A percentile compares a stretch with the other conserved stretches of the same genome.
Evolutionary conservation across 2,113 vertebrate species (phyloP).

Genomic region (Nycticebus coucang): DNA sequence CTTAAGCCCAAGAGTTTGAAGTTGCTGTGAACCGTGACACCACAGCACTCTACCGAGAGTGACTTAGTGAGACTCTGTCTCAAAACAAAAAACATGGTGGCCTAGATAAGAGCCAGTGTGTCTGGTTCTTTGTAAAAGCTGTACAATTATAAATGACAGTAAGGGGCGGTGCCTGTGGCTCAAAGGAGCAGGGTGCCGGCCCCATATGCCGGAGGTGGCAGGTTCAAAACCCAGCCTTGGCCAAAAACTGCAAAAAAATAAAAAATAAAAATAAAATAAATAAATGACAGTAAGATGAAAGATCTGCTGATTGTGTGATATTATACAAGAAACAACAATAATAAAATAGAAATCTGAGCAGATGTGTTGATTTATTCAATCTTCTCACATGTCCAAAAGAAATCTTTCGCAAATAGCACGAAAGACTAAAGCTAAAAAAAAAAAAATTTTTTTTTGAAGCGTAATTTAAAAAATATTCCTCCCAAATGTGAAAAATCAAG

Average conservation of each 20-base stretch:
- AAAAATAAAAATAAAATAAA: too few species aligned
- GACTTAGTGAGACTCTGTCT: too few species aligned
- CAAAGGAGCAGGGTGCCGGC: too few species aligned
- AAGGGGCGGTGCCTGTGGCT: too few species aligned
- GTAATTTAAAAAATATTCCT: background rate
- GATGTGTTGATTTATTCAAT: background rate
- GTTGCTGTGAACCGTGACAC: too few species aligned
- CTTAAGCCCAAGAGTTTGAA: too few species aligned
- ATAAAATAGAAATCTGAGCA: constrained; percentile 28
- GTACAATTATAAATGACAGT: background rate
- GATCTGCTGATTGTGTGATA: background rate
- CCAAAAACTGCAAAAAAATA: too few species aligned
- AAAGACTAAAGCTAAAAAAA: constrained; percentile 11
- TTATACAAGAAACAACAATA: background rate
- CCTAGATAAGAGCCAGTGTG: background rate
- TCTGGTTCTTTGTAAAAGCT: background rate
- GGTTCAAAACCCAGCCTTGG: too few species aligned
- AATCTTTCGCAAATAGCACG: background rate
- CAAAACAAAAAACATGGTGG: background rate
- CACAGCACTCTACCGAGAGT: too few species aligned
- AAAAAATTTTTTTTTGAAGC: background rate
- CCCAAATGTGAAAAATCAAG: background rate
- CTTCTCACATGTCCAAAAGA: background rate
- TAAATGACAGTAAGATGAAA: background rate
- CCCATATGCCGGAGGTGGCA: too few species aligned